A percentile compares a stretch with the other conserved stretches of the same genome.
Conservation (phyloP, 2,888 invertebrate species). For the Scaptomyza parva region DNA sequence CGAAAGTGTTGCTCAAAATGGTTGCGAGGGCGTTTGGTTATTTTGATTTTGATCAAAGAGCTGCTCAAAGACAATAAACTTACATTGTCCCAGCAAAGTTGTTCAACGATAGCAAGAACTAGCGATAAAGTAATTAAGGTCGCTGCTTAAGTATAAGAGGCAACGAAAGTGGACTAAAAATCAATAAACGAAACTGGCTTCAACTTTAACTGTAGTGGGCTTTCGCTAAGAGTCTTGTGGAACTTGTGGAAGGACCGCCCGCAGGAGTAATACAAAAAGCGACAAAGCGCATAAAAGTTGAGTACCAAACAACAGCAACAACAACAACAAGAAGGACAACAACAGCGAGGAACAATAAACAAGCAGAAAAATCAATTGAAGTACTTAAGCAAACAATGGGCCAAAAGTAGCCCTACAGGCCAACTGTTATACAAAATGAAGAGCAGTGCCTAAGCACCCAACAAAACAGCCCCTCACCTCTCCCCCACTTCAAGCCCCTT, state of each 20-base stretch:
- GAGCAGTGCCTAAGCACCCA: conserved; percentile 6
- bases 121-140: conserved; percentile 46
- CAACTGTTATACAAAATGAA: conserved; percentile 30
- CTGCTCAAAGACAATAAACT: conserved; percentile 14
- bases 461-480: no score
- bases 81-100: conserved; percentile 8
- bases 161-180: conserved; percentile 18
- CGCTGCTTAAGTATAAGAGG: conserved; percentile 3
- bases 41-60: conserved; percentile 24
- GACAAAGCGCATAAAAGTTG: conserved; percentile 62
- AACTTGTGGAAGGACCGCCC: conserved; percentile 34
- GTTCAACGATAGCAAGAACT: conserved; percentile 13
- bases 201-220: conserved; percentile 10
- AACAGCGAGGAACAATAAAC: conserved; percentile 66
- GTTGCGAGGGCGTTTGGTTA: conserved; percentile 19
- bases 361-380: conserved; percentile 74
- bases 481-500: background rate
- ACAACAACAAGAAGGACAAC: conserved; percentile 35
- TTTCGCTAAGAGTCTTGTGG: conserved; percentile 14
- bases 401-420: conserved; percentile 28
- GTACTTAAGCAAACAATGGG: conserved; percentile 76
- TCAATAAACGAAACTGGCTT: conserved; percentile 43
- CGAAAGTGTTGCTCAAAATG: conserved; percentile 10
- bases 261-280: conserved; percentile 52
- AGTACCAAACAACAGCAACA: conserved; percentile 31